A percentile compares a stretch with the other conserved stretches of the same genome.
These are phyloP conservation scores for Drosophila demipolita DNA, from an alignment of 2,888 invertebrate species.

Conservation along the genomic window DNA sequence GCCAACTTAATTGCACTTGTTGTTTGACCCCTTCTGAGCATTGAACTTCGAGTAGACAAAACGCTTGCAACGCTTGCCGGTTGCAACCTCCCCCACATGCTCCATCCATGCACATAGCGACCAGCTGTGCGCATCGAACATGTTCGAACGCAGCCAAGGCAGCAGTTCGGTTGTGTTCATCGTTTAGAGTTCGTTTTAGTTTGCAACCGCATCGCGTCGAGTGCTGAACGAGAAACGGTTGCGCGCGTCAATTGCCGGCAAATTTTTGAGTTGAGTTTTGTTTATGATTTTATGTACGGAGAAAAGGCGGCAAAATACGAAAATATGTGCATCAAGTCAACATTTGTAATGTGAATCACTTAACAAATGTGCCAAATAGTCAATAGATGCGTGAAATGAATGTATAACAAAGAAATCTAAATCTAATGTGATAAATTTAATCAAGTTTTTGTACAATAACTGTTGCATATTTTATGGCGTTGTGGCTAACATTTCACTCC, in stretches of 20 bases:
- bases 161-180: conserved; percentile 9
- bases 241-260: conserved; percentile 36
- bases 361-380: conserved; percentile 14
- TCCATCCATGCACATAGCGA: neutral
- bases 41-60: conserved; percentile 58
- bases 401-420: conserved; percentile 15
- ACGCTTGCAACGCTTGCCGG: conserved; percentile 6
- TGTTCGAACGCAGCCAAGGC: conserved; percentile 7
- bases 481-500: neutral
- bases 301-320: conserved; percentile 59
- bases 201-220: conserved; percentile 39
- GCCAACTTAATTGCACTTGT: conserved; percentile 60
- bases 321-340: conserved; percentile 20
- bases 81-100: conserved; percentile 14
- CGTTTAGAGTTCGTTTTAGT: conserved; percentile 34
- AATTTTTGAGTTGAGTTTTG: conserved; percentile 46
- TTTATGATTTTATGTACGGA: conserved; percentile 50
- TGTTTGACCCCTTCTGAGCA: conserved; percentile 58
- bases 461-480: conserved; percentile 58
- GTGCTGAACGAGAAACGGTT: conserved; percentile 27
- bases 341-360: neutral
- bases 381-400: conserved; percentile 29
- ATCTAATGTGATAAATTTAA: conserved; percentile 2
- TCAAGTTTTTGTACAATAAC: neutral
- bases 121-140: conserved; percentile 33